Evolutionary conservation across 2,888 invertebrate genomes (phyloP), one percentile per base, ranked within the genome.

Genomic region (Pycnomerus fuliginosus): DNA sequence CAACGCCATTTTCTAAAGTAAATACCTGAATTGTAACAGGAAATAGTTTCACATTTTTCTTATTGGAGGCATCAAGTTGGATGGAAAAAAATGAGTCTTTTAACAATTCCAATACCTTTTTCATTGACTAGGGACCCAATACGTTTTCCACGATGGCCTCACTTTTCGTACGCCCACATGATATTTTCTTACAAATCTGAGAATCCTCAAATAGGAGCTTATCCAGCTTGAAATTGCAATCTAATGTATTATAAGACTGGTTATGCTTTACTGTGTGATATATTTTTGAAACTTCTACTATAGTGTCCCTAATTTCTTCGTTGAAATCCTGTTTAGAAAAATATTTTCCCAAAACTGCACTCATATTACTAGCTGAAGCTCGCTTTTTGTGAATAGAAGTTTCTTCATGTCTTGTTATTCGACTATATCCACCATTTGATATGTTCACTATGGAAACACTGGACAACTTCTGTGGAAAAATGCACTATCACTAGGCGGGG

Each of bases 111-210:
- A 10, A n/a, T 7, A 10, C 5, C 11, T 5, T 10, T 27, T 27
- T 7, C 7, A 5, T 4, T 5, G 27, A 5, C 10, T n/a, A 4
- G 3, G 4, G 5, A 27, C 7, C 27, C 11, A 27, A 27, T 4
- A 27, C 27, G 10, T 10, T 27, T 27, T 27, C 7, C 4, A 27
- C 27, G 4, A 27, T 27, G 27, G 27, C 27, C 10, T 27, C 27
- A 10, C 27, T 27, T 10, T 27, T 27, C 10, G 5, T 10, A 4
- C 27, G 5, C 10, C 27, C 4, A 27, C 27, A 27, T n/a, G 27
- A 27, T 4, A 27, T 7, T 10, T 27, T 27, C 4, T 10, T 8
- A 7, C 3, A 5, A 7, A 11, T 10, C 10, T 27, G 4, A 4
- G 10, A 27, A 27, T 27, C 7, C 27, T 7, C 10, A 20, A 20